Evolutionary conservation across 2,888 invertebrate species (phyloP).

Genomic region (Lithophane leautieri): DNA sequence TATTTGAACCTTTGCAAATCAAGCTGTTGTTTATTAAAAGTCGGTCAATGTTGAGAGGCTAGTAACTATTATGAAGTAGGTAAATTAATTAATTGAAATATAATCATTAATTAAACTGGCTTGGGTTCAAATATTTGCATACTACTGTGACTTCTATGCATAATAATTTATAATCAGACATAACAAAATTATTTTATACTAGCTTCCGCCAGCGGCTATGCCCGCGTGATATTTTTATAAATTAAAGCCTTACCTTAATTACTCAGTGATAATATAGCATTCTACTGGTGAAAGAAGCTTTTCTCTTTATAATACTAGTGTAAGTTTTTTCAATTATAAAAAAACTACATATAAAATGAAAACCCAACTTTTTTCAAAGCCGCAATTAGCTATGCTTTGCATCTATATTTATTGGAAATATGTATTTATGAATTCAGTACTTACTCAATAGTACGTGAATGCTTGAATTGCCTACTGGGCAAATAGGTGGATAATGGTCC

Average conservation of each 20-base stretch:
- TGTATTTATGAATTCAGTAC: conserved; percentile 5
- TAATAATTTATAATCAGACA: conserved; percentile 36
- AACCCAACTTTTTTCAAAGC: neutral
- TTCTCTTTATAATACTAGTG: too few species aligned
- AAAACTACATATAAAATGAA: neutral
- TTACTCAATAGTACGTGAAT: neutral
- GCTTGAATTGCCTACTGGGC: too few species aligned
- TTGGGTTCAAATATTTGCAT: conserved; percentile 8
- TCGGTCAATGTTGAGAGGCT: conserved; percentile 31
- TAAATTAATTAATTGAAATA: conserved; percentile 2
- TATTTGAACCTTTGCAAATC: conserved; percentile 20
- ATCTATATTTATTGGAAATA: conserved; percentile 5
- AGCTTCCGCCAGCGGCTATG: too few species aligned
- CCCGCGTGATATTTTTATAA: too few species aligned
- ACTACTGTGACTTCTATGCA: conserved; percentile 35
- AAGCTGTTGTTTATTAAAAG: neutral
- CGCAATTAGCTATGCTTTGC: neutral
- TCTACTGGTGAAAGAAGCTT: too few species aligned
- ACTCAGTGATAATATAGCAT: too few species aligned
- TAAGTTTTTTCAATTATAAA: neutral
- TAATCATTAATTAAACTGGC: neutral
- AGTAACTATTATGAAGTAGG: conserved; percentile 15
- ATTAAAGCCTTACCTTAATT: too few species aligned
- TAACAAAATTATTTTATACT: neutral
- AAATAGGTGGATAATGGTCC: neutral